These are phyloP conservation scores for Paramuricea clavata DNA, from an alignment of 92 coral and sea anemone species.

Conservation along the genomic window DNA sequence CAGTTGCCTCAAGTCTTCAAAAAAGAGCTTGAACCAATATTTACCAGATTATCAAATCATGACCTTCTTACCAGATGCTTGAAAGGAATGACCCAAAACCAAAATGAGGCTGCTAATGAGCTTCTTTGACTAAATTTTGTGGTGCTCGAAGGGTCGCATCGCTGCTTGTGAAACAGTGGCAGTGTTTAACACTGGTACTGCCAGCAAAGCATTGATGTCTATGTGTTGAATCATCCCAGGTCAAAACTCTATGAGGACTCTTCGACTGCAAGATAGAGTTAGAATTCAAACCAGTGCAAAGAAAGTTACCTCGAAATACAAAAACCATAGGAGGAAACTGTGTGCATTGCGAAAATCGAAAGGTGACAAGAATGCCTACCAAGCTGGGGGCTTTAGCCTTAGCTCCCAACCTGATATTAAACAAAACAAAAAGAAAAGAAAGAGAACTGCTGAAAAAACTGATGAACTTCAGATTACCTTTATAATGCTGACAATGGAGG, in stretches of 20 bases:
- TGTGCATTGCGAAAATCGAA: constrained; percentile 48
- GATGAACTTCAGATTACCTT: not conserved
- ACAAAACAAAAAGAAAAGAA: not conserved
- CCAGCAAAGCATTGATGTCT: constrained; percentile 58
- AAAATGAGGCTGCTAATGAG: constrained; percentile 74
- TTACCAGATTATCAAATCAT: constrained; percentile 51
- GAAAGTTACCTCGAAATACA: constrained; percentile 29
- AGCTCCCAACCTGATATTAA: constrained; percentile 65
- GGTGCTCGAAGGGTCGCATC: constrained; percentile 61
- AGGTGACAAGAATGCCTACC: constrained; percentile 37
- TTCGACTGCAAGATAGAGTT: constrained; percentile 30
- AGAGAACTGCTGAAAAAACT: not conserved
- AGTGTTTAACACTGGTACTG: constrained; percentile 70
- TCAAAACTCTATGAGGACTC: constrained; percentile 28
- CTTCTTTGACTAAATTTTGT: constrained; percentile 70
- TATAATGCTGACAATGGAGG: not conserved
- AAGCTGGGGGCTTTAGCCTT: constrained; percentile 58
- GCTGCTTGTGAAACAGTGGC: constrained; percentile 74
- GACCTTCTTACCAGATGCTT: constrained; percentile 63
- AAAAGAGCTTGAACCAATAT: constrained; percentile 61
- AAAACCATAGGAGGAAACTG: constrained; percentile 40
- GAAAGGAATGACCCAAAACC: constrained; percentile 65
- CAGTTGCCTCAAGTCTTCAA: constrained; percentile 59
- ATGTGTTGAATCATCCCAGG: constrained; percentile 16
- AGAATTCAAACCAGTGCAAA: constrained; percentile 19